phyloP scores from a whole-genome alignment of 2,797 vertebrate genomes.

The Mus caroli region DNA sequence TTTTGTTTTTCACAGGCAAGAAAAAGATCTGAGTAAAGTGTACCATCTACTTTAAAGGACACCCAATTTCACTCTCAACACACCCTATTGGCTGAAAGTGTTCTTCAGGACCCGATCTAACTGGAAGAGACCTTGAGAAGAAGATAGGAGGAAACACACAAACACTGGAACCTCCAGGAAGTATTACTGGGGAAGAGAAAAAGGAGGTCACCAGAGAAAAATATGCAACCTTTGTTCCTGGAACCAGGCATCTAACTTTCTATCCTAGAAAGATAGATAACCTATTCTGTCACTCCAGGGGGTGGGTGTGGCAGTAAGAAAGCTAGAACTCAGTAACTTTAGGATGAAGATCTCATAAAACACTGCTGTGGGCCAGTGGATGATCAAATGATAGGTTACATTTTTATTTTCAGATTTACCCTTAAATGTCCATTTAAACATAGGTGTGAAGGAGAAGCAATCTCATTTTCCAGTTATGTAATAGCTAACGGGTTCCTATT shows the following conservation, averaged over 20 bases:
- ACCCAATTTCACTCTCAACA: neutral
- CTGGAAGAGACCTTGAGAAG: neutral
- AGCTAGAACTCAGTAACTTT: neutral
- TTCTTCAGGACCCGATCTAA: neutral
- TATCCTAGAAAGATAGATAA: neutral
- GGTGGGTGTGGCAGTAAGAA: neutral
- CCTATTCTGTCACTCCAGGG: neutral
- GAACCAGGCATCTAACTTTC: neutral
- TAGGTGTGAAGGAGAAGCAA: neutral
- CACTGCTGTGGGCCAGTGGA: neutral
- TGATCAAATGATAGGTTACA: neutral
- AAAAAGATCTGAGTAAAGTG: neutral
- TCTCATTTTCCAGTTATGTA: neutral
- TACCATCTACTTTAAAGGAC: neutral
- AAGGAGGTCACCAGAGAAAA: neutral
- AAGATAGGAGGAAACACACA: neutral
- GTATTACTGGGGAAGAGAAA: neutral
- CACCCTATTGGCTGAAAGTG: neutral
- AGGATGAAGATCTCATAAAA: constrained; percentile 3
- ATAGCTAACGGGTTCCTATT: neutral
- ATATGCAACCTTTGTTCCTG: neutral
- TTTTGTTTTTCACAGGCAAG: neutral
- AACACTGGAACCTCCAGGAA: neutral
- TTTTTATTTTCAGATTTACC: too few relatives aligned
- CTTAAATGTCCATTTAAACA: neutral